Conservation (phyloP, 2,888 invertebrate genomes). For the Lordiphosa fenestrarum region DNA sequence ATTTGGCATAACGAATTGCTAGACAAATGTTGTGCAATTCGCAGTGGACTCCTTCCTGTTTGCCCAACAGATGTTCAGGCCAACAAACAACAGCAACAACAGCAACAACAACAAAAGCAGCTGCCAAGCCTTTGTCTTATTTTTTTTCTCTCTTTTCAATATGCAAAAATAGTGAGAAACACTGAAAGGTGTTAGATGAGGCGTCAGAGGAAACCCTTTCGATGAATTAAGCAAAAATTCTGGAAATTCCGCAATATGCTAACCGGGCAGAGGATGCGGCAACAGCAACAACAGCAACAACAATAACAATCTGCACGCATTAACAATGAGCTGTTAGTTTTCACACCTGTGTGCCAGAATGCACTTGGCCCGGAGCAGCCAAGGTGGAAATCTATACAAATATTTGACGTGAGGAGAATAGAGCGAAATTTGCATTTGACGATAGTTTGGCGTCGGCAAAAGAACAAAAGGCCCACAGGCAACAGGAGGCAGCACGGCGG, state of each 20-base stretch:
- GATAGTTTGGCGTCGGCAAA: conserved; percentile 46
- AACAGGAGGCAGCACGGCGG: conserved; percentile 27
- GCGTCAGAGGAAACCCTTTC: conserved; percentile 49
- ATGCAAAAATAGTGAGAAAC: conserved; percentile 31
- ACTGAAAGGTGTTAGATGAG: conserved; percentile 16
- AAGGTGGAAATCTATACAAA: conserved; percentile 64
- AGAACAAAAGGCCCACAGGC: conserved; percentile 51
- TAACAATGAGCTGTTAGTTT: conserved; percentile 66
- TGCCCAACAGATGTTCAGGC: no score
- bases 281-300: conserved; percentile 26
- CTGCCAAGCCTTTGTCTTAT: conserved; percentile 13
- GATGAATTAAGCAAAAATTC: conserved; percentile 61
- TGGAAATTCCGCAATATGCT: conserved; percentile 68
- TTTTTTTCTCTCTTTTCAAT: conserved; percentile 27
- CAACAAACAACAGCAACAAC: neutral
- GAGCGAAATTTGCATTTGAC: conserved; percentile 66
- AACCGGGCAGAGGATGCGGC: conserved; percentile 31
- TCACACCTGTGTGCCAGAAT: conserved; percentile 71
- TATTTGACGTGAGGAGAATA: conserved; percentile 65
- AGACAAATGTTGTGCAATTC: no score
- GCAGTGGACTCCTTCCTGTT: no score
- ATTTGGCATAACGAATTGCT: neutral
- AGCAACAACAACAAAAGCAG: conserved; percentile 7
- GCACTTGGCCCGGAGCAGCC: conserved; percentile 48
- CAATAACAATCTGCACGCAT: conserved; percentile 44